Evolutionary conservation across 2,113 vertebrate genomes (phyloP).

Genomic region (Tenebrosternarchus preto): DNA sequence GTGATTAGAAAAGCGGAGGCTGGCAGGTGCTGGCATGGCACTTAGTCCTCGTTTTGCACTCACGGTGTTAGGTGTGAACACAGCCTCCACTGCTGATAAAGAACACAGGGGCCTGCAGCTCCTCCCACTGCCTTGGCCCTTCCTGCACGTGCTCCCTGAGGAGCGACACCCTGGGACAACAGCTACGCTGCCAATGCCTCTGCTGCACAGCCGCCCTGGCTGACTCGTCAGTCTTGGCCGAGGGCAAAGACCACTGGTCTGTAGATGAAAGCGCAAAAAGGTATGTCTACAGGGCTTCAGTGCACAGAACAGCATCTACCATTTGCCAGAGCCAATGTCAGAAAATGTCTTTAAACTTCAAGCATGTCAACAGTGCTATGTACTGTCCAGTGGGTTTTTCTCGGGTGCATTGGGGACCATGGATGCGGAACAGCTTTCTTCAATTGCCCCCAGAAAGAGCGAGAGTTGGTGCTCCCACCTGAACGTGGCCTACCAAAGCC

Average conservation of each 20-base stretch:
- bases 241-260: not conserved
- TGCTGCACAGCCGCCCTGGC: no score
- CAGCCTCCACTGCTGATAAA: slow-evolving; percentile 56
- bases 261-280: not conserved
- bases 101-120: slow-evolving; percentile 65
- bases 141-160: slow-evolving; percentile 29
- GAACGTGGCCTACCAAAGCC: slow-evolving; percentile 70
- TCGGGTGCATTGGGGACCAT: slow-evolving; percentile 10
- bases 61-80: slow-evolving; percentile 64
- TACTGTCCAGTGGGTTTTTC: slow-evolving; percentile 21
- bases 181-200: not conserved
- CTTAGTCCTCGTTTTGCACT: slow-evolving; percentile 67
- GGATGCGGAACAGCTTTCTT: slow-evolving; percentile 14
- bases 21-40: slow-evolving; percentile 65
- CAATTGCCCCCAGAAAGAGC: slow-evolving; percentile 53
- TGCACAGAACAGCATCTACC: not conserved
- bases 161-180: slow-evolving; percentile 15
- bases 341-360: slow-evolving; percentile 23
- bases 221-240: not conserved
- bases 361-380: slow-evolving; percentile 18
- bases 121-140: slow-evolving; percentile 67
- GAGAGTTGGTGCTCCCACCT: slow-evolving; percentile 61
- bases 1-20: slow-evolving; percentile 64
- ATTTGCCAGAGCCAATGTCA: slow-evolving; percentile 27
- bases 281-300: not conserved